phyloP scores from a whole-genome alignment of 2,797 vertebrate species.

The Anolis apletophallus region DNA sequence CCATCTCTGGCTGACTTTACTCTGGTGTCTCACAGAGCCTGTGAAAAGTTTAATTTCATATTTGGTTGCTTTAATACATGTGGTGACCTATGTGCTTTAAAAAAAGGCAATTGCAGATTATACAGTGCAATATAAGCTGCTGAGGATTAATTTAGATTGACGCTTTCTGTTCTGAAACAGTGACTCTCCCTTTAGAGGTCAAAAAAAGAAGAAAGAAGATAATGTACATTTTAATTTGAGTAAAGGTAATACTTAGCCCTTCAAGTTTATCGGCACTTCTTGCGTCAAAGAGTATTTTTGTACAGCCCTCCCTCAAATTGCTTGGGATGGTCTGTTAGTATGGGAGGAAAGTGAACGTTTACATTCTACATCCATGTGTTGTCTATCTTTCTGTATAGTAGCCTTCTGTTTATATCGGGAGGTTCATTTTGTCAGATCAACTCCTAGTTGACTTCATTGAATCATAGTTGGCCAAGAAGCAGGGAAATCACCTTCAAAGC shows the following conservation, averaged over 20 bases:
- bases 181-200: slow-evolving; percentile 50
- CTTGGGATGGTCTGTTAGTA: neutral
- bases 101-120: slow-evolving; percentile 59
- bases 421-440: neutral
- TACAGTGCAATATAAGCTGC: slow-evolving; percentile 41
- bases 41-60: slow-evolving; percentile 59
- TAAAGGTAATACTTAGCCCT: slow-evolving; percentile 34
- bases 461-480: no score
- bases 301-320: neutral
- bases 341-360: neutral
- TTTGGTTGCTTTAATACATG: slow-evolving; percentile 60
- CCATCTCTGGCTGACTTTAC: slow-evolving; percentile 56
- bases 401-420: neutral
- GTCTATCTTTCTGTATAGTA: neutral
- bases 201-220: slow-evolving; percentile 1
- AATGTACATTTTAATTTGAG: slow-evolving; percentile 42
- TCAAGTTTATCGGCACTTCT: slow-evolving; percentile 3
- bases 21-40: slow-evolving; percentile 47
- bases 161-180: slow-evolving; percentile 24
- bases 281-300: slow-evolving; percentile 20
- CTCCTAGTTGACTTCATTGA: neutral
- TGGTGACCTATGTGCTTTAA: slow-evolving; percentile 48
- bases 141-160: slow-evolving; percentile 57
- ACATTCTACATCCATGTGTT: neutral
- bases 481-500: no score